phyloP scores from a whole-genome alignment of 2,888 invertebrate genomes.

The Morpho achilles region DNA sequence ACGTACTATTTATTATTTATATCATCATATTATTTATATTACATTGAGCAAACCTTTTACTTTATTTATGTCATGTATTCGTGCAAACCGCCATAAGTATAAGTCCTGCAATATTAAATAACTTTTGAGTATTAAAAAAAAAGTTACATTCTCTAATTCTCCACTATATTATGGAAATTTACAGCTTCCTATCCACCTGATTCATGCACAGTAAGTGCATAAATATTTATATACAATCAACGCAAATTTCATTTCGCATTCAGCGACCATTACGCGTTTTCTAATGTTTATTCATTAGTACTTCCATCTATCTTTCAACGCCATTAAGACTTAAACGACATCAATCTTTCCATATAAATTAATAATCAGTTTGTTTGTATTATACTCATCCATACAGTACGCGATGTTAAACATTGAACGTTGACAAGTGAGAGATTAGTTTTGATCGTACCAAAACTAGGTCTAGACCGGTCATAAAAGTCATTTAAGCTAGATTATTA shows the following conservation, averaged over 20 bases:
- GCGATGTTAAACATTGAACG: too few species aligned
- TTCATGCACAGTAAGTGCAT: constrained; percentile 1
- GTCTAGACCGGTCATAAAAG: constrained; percentile 14
- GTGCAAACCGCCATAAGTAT: too few species aligned
- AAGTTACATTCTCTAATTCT: neutral
- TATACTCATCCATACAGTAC: too few species aligned
- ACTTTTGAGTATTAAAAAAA: neutral
- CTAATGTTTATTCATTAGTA: constrained; percentile 23
- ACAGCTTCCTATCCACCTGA: too few species aligned
- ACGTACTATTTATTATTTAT: too few species aligned
- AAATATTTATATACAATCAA: constrained; percentile 16
- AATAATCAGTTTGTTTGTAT: too few species aligned
- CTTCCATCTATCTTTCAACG: constrained; percentile 13
- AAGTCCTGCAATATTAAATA: too few species aligned
- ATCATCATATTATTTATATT: too few species aligned
- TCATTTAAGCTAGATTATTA: constrained; percentile 19
- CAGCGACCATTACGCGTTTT: constrained; percentile 16
- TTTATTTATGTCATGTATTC: too few species aligned
- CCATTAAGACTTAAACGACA: constrained; percentile 9
- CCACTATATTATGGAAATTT: too few species aligned
- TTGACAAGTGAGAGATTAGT: too few species aligned
- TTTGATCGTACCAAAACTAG: neutral
- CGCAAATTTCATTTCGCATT: constrained; percentile 13
- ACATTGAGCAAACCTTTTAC: too few species aligned
- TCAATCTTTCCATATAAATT: constrained; percentile 11